A percentile compares a stretch with the other conserved stretches of the same genome.
Conservation (phyloP, 2,113 vertebrate species). For the Xenopus laevis region DNA sequence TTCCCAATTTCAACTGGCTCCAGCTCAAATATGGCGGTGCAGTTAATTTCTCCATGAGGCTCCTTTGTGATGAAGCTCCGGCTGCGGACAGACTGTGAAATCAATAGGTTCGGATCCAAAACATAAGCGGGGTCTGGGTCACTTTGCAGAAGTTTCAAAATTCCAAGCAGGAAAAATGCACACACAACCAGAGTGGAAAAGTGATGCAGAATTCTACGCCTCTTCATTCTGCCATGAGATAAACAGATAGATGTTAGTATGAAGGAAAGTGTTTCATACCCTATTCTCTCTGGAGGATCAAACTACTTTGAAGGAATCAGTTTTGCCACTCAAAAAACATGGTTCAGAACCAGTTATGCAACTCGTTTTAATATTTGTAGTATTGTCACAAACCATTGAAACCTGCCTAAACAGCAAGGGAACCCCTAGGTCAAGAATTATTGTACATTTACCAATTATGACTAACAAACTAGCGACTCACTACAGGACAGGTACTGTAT, state of each 20-base stretch:
- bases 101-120: constrained; percentile 67
- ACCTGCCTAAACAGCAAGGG: too few species aligned
- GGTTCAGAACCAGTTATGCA: too few species aligned
- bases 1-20: constrained; percentile 86
- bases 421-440: too few species aligned
- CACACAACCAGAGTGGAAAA: constrained; percentile 60
- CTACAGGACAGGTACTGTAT: too few species aligned
- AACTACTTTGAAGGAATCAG: too few species aligned
- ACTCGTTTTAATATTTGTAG: too few species aligned
- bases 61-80: constrained; percentile 51
- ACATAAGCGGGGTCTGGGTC: constrained; percentile 56
- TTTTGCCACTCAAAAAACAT: too few species aligned
- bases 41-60: constrained; percentile 68
- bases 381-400: too few species aligned
- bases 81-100: constrained; percentile 58
- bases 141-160: constrained; percentile 62
- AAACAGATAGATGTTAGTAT: background rate
- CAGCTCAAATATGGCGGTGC: constrained; percentile 75
- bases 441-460: too few species aligned
- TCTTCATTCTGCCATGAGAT: constrained; percentile 75
- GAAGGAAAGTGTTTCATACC: too few species aligned
- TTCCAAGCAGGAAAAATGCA: constrained; percentile 61
- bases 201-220: constrained; percentile 55
- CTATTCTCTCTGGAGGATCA: too few species aligned
- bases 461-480: too few species aligned